These are phyloP conservation scores for Catharus fuscescens DNA, from an alignment of 2,113 vertebrate genomes.

Conservation along the genomic window DNA sequence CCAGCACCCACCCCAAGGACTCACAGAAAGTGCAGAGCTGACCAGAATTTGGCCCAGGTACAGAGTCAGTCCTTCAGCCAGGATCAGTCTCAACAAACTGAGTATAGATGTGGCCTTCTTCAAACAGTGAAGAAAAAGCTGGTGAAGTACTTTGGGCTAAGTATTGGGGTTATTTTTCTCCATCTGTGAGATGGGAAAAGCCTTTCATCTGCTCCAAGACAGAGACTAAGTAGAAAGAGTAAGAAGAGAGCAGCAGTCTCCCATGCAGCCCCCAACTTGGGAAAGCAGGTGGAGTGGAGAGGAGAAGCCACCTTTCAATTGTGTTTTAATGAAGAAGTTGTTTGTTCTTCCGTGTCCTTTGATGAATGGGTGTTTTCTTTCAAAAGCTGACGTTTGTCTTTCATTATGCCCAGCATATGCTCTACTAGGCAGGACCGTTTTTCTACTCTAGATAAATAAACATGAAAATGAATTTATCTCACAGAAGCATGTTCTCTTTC, in stretches of 20 bases:
- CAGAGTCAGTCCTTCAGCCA: background rate
- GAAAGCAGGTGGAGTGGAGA: conserved; percentile 65
- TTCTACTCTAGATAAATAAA: conserved; percentile 69
- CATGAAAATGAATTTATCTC: conserved; percentile 70
- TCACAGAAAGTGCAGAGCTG: background rate
- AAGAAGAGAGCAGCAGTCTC: background rate
- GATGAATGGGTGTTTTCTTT: conserved; percentile 68
- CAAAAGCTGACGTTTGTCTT: conserved; percentile 70
- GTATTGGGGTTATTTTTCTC: fast-evolving
- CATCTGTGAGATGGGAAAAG: background rate
- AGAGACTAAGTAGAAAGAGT: background rate
- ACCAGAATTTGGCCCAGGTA: background rate
- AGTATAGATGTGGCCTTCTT: background rate
- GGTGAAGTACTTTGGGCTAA: background rate
- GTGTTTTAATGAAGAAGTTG: conserved; percentile 67
- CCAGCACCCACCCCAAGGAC: background rate
- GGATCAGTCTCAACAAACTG: background rate
- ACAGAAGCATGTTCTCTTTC: conserved; percentile 61
- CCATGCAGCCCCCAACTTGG: conserved; percentile 21
- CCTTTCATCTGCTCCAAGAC: background rate
- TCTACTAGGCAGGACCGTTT: conserved; percentile 57
- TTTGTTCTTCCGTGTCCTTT: conserved; percentile 38
- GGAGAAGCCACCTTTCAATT: conserved; percentile 64
- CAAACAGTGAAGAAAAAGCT: background rate
- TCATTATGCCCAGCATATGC: conserved; percentile 62